Base-by-base conservation (phyloP, 2,888 invertebrate species). In the Drosophila anomelani region DNA sequence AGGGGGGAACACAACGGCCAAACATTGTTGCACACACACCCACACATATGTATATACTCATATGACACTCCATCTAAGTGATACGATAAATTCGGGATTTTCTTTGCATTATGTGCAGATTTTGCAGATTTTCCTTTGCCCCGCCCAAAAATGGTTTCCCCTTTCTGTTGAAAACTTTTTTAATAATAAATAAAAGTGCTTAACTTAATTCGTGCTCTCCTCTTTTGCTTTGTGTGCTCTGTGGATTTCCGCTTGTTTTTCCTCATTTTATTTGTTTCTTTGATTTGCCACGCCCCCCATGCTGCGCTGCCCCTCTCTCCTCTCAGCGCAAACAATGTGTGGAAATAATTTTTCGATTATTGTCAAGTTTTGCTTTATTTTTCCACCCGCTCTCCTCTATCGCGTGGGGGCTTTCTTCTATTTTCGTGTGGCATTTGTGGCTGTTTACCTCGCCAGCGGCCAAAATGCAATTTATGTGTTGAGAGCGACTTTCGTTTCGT, bases 181-280 rank as follows among this genome's bases (percentile, higher is more conserved):
- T 90, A 88, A 90, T 88, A 88, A 88, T 88, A 88, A 89, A 90
- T 88, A 88, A 86, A 87, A 90, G 85, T 79, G 88, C 90, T 90
- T 90, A 87, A 77, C 84, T 88, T 88, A 88, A 88, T 88, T 84
- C 81, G 80, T 76, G 76, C 76, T 80, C 20, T 17, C 29, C 15
- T 39, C 15, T 26, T 17, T 38, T 23, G 20, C n/a, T 53, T 34
- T 66, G 43, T 56, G 51, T 73, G 70, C 73, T 54, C 55, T 69
- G 69, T 80, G 75, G 86, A 75, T 74, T 80, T 74, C 64, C 57
- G 70, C 74, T 85, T 77, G 78, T 83, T 85, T 88, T 85, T 82
- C 71, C 75, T 64, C 76, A 80, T 85, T 84, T 88, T 81, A 79
- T 87, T 83, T 84, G 76, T 85, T 88, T 76, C 86, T 80, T 80